Evolutionary conservation across 37 sponge, comb jelly and placozoan species (phyloP).

Genomic region (Aphrocallistes beatrix): DNA sequence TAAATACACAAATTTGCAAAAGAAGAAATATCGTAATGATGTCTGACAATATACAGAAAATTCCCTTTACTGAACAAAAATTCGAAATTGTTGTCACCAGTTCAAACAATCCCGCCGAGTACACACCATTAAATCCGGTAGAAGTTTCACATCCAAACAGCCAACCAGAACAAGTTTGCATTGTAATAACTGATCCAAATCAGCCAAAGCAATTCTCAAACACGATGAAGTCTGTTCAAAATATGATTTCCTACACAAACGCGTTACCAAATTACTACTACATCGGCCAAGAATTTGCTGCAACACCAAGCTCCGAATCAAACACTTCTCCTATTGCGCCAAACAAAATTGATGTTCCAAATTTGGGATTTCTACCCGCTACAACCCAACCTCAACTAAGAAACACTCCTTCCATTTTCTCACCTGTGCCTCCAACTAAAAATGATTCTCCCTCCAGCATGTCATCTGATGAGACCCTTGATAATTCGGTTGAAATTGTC

Average conservation of each 20-base stretch:
- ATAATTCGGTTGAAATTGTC: neutral
- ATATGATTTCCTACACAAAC: conserved; percentile 7
- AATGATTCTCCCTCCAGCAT: neutral
- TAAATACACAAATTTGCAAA: neutral
- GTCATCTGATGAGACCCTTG: neutral
- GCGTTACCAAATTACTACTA: neutral
- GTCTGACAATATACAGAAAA: neutral
- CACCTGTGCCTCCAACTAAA: neutral
- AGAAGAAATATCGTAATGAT: neutral
- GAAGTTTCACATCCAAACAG: neutral
- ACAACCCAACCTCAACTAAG: neutral
- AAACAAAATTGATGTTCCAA: neutral
- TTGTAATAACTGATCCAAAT: neutral
- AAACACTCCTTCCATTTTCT: neutral
- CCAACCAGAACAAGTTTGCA: neutral
- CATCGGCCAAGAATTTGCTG: neutral
- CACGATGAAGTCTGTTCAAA: neutral
- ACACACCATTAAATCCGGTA: neutral
- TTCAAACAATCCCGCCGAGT: neutral
- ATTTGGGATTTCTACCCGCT: neutral
- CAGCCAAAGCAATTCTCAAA: neutral
- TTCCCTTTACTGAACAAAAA: neutral
- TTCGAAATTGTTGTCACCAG: neutral
- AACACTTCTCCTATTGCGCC: neutral
- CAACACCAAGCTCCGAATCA: neutral